Base-by-base conservation (phyloP, 1,140 invertebrate species). In the Macrocentrus cingulum region DNA sequence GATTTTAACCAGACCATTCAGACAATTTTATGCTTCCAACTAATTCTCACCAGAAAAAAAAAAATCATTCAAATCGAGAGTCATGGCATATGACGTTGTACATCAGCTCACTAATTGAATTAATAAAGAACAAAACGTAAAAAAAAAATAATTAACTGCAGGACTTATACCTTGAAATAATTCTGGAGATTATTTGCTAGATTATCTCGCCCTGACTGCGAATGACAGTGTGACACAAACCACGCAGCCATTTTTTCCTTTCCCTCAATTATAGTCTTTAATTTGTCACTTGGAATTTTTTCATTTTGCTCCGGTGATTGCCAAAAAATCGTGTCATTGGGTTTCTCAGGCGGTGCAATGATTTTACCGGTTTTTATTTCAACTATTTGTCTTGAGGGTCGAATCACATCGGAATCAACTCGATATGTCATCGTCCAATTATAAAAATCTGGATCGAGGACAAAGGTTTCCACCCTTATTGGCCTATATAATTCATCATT, bases 141-240 rank as follows among this genome's bases (percentile, higher is more conserved):
- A 29, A 29, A 29, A 9, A 4, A 29, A 5, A 29, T 29, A 29
- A 29, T 29, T 22, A 37, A 2, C 16, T 19, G n/a, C n/a, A 51
- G 19, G 16, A n/a, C n/a, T n/a, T n/a, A n/a, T 41, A 52, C 50
- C 2, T 69, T 39, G 39, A 89, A 79, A 57, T 81, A 72, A 44
- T 80, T 70, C 44, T 75, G 59, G 1, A 89, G 68, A 59, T 84
- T 62, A n/a, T 66, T 60, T 0, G 81, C 84, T 60, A 82, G 85
- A 1, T 68, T 34, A 61, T 84, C 72, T 19, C 87, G 65, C 1
- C 71, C 68, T 54, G 82, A 83, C 2, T 53, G 57, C 0, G 82
- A 72, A 5, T 64, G 41, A 65, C 87, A 88, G 63, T 87, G 83
- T 19, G 82, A 84, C 0, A 85, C 84, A 48, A 87, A 80, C 84